Conservation (phyloP, 1,140 invertebrate genomes). For the Zaprionus tsacasi region DNA sequence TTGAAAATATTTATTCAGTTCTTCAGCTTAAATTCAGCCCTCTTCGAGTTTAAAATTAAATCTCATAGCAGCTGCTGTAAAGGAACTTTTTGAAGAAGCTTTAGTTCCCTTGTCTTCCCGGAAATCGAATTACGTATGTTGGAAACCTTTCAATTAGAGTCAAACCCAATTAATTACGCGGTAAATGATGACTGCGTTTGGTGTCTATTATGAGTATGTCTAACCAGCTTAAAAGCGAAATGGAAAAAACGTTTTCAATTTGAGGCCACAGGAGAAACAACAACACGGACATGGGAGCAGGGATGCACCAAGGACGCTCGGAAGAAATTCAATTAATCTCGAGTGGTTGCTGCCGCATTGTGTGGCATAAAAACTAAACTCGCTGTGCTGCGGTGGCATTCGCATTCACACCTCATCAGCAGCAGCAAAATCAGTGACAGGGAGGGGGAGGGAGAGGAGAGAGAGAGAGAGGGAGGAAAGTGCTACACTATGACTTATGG, state of each 20-base stretch:
- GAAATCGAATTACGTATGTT: constrained; percentile 39
- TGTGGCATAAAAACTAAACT: constrained; percentile 72
- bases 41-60: not conserved
- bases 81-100: not conserved
- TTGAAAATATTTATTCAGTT: too few relatives aligned
- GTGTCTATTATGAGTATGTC: constrained; percentile 46
- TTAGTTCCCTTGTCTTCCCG: not conserved
- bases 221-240: constrained; percentile 69
- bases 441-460: not conserved
- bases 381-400: constrained; percentile 59
- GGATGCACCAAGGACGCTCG: constrained; percentile 41
- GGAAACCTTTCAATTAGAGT: constrained; percentile 75
- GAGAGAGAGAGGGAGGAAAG: too few relatives aligned
- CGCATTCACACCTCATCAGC: constrained; percentile 79
- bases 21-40: not conserved
- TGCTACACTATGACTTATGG: constrained; percentile 18
- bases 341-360: constrained; percentile 67
- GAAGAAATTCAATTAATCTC: constrained; percentile 80
- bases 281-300: not conserved
- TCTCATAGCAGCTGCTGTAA: not conserved
- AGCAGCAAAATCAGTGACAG: constrained; percentile 46
- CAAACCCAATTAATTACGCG: constrained; percentile 74
- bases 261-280: constrained; percentile 19
- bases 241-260: constrained; percentile 68
- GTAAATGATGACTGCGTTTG: constrained; percentile 49